phyloP scores from a whole-genome alignment of 1,140 invertebrate genomes.

The Drosophila teissieri region DNA sequence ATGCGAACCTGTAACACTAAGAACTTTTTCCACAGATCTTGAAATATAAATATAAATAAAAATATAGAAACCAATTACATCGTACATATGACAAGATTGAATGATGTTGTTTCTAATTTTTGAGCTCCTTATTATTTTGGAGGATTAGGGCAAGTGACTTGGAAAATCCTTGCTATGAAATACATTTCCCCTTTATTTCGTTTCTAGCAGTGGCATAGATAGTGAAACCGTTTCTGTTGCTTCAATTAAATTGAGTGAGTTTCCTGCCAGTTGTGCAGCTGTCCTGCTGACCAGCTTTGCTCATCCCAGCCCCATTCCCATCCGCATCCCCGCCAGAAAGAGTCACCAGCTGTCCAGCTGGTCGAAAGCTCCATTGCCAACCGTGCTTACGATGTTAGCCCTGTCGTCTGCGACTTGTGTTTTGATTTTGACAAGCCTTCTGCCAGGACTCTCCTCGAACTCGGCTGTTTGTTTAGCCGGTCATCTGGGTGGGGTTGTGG shows the following conservation, averaged over 20 bases:
- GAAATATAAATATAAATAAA: too few relatives aligned
- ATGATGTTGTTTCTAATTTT: neutral
- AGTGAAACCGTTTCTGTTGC: conserved; percentile 5
- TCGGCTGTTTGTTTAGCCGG: conserved; percentile 52
- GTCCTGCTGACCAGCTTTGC: conserved; percentile 23
- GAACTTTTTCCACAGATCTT: too few relatives aligned
- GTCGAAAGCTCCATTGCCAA: conserved; percentile 39
- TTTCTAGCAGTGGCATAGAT: neutral
- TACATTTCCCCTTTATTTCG: neutral
- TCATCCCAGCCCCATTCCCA: neutral
- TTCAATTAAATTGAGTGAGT: conserved; percentile 65
- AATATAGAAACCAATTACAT: too few relatives aligned
- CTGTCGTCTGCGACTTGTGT: conserved; percentile 71
- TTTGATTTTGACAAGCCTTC: conserved; percentile 71
- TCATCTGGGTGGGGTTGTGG: conserved; percentile 16
- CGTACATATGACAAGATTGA: too few relatives aligned
- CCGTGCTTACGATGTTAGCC: conserved; percentile 52
- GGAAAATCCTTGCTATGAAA: neutral
- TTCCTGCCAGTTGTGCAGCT: conserved; percentile 27
- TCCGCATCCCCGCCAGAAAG: conserved; percentile 4
- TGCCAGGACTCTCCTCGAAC: conserved; percentile 4
- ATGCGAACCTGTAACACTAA: too few relatives aligned
- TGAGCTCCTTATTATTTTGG: neutral
- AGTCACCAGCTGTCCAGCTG: conserved; percentile 41
- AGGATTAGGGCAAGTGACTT: neutral